Conservation (phyloP, 1,140 invertebrate genomes). For the Melitaea cinxia region DNA sequence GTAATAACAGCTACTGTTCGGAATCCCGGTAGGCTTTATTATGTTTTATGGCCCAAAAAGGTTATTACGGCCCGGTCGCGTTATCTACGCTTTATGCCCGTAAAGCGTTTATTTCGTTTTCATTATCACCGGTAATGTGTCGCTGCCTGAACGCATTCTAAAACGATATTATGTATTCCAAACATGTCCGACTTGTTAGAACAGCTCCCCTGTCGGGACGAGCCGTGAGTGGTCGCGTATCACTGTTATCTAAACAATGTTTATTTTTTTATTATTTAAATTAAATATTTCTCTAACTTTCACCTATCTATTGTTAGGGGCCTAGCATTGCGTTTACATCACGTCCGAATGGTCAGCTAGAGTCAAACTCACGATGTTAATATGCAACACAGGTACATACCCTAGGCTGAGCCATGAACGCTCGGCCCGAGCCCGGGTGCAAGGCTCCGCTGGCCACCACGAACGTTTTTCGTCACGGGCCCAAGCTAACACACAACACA, state of each 20-base stretch:
- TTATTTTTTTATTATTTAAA: slow-evolving; percentile 36
- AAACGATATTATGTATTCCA: slow-evolving; percentile 61
- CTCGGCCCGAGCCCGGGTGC: slow-evolving; percentile 80
- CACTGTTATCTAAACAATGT: slow-evolving; percentile 31
- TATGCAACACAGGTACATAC: slow-evolving; percentile 66
- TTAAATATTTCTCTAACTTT: background rate
- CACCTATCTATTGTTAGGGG: background rate
- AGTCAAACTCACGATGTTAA: slow-evolving; percentile 36
- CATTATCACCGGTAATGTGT: slow-evolving; percentile 50
- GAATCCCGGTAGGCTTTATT: slow-evolving; percentile 16
- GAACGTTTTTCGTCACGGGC: slow-evolving; percentile 75
- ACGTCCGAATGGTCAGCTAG: slow-evolving; percentile 4
- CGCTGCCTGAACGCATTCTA: slow-evolving; percentile 49
- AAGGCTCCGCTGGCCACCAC: slow-evolving; percentile 81
- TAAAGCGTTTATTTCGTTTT: slow-evolving; percentile 56
- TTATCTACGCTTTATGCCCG: slow-evolving; percentile 49
- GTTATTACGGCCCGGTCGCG: slow-evolving; percentile 46
- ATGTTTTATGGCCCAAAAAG: slow-evolving; percentile 39
- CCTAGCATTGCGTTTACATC: background rate
- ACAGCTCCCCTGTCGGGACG: slow-evolving; percentile 51
- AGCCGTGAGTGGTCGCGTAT: slow-evolving; percentile 44
- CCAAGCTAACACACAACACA: slow-evolving; percentile 73
- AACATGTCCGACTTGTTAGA: slow-evolving; percentile 61
- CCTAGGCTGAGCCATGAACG: slow-evolving; percentile 82
- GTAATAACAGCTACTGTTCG: background rate